Evolutionary conservation across 2,113 vertebrate species (phyloP).

Genomic region (Podarcis muralis): DNA sequence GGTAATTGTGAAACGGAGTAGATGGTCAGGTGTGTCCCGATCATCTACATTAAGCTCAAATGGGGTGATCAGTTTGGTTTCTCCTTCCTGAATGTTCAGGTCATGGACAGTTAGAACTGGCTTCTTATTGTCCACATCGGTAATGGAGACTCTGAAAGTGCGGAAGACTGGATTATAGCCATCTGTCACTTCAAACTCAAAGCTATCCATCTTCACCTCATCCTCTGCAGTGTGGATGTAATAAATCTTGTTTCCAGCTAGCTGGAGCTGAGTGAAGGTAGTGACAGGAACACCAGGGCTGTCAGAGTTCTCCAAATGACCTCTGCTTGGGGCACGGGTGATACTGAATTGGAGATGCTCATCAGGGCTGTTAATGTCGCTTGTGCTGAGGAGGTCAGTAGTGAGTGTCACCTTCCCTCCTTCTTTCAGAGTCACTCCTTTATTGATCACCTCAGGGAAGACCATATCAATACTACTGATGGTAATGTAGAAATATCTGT

Average conservation of each 20-base stretch:
- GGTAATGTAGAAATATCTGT: slow-evolving; percentile 68
- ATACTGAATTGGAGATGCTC: slow-evolving; percentile 66
- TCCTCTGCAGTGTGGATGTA: slow-evolving; percentile 67
- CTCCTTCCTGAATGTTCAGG: slow-evolving; percentile 60
- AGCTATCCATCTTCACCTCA: slow-evolving; percentile 70
- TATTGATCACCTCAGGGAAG: slow-evolving; percentile 71
- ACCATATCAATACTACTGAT: slow-evolving; percentile 54
- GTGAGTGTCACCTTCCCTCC: slow-evolving; percentile 64
- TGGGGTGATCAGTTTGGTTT: slow-evolving; percentile 67
- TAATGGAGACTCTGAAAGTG: slow-evolving; percentile 68
- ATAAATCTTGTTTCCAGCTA: slow-evolving; percentile 72
- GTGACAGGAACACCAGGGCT: slow-evolving; percentile 56
- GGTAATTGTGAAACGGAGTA: slow-evolving; percentile 66
- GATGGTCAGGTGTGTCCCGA: slow-evolving; percentile 61
- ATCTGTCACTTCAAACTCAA: slow-evolving; percentile 71
- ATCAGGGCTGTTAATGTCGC: slow-evolving; percentile 65
- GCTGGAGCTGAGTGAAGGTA: slow-evolving; percentile 69
- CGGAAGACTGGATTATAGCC: slow-evolving; percentile 59
- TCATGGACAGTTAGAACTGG: slow-evolving; percentile 66
- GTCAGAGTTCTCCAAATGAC: slow-evolving; percentile 69
- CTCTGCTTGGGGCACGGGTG: slow-evolving; percentile 54
- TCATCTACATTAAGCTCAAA: slow-evolving; percentile 72
- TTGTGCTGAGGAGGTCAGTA: slow-evolving; percentile 68
- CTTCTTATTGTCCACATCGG: slow-evolving; percentile 69
- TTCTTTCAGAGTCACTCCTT: slow-evolving; percentile 68